These are phyloP conservation scores for Peromyscus eremicus DNA, from an alignment of 2,797 vertebrate species.

Conservation along the genomic window DNA sequence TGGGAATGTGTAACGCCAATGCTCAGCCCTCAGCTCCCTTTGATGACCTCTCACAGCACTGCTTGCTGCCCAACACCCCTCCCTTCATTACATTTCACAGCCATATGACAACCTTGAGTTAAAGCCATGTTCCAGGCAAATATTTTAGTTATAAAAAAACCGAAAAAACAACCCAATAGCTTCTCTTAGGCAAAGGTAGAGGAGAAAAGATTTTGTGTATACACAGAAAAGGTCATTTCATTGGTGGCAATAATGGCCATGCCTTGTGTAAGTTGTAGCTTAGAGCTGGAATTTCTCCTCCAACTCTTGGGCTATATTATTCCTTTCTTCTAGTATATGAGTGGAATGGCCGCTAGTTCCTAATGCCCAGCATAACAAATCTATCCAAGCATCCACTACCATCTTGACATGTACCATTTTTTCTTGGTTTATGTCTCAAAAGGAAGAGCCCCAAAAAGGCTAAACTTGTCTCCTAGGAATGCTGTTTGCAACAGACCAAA, in stretches of 20 bases:
- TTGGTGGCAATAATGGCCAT: background rate
- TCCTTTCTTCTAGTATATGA: background rate
- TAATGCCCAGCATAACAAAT: background rate
- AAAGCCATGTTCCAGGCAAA: background rate
- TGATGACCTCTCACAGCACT: background rate
- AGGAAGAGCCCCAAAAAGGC: background rate
- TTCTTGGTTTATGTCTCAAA: constrained; percentile 4
- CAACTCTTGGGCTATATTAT: background rate
- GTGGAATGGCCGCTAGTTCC: background rate
- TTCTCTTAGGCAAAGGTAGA: constrained; percentile 10
- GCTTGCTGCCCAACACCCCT: background rate
- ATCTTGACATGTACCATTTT: background rate
- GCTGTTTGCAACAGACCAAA: background rate
- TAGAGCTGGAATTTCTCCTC: background rate
- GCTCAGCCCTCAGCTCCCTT: background rate
- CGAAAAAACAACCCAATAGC: background rate
- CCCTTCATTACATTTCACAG: background rate
- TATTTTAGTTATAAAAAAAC: background rate
- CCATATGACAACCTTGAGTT: background rate
- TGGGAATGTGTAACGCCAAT: background rate
- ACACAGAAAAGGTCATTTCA: constrained; percentile 21
- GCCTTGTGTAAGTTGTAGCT: background rate
- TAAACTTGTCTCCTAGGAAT: background rate
- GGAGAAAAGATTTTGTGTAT: background rate
- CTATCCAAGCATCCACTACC: background rate